Base-by-base conservation (phyloP, 1,140 invertebrate species). In the Eriosoma lanigerum region DNA sequence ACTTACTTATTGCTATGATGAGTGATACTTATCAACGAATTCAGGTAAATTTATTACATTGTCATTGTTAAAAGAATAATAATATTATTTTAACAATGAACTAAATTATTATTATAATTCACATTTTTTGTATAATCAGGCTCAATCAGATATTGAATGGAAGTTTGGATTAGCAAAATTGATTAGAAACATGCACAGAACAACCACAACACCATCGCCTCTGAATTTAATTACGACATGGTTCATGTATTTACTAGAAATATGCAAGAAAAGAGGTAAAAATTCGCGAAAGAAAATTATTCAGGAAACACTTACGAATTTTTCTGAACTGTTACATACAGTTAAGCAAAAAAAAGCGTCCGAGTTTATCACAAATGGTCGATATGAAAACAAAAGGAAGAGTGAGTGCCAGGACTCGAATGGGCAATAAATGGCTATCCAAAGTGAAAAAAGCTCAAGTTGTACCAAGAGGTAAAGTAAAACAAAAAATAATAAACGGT, bases 1-100 rank as follows among this genome's bases (percentile, higher is more conserved):
- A 99, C 89, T 90, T 99, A 81, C 92, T 99, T 84, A 99, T 99
- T 90, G 98, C 98, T 89, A 99, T 99, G 98, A 99, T 99, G 97
- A 97, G 96, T 85, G 97, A 99, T 89, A 99, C 98, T 44, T 99
- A 99, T 88, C 97, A 99, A 86, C 90, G 97, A 84, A 99, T 99
- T 86, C 93, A 98, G 89, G 94, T 92, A 90, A 81, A 72, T 50
- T 72, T 0, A 48, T 26, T 17, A 17, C 15, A 24, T 46, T 46
- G 6, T n/a, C 6, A 2, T 19, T 3, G 5, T 21, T 24, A 44
- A 32, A 10, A 70, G 0, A 62, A 24, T 60, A 44, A 38, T 24
- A 54, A 50, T 72, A 52, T 13, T 70, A 50, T 56, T 8, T 8
- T 24, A 56, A 24, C 6, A 8, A 56, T 24, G n/a, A n/a, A 8